Conservation (phyloP, 2,113 vertebrate genomes). For the Haemorhous mexicanus region DNA sequence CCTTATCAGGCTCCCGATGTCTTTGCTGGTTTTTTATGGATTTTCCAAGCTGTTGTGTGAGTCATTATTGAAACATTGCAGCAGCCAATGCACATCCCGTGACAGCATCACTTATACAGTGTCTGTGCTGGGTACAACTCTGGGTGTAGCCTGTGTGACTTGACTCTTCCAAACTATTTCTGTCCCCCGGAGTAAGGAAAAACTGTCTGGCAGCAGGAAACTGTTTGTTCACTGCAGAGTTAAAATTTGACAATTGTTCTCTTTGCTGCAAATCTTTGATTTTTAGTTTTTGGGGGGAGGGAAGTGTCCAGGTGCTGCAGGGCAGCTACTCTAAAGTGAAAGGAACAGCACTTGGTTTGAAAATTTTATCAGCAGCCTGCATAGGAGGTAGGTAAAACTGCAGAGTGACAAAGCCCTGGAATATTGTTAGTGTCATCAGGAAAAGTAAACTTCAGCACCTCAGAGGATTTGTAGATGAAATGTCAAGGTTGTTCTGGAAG, state of each 20-base stretch:
- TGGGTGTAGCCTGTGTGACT: slow-evolving; percentile 35
- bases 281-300: neutral
- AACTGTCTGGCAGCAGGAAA: neutral
- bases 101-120: slow-evolving; percentile 52
- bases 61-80: slow-evolving; percentile 65
- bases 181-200: neutral
- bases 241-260: neutral
- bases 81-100: slow-evolving; percentile 42
- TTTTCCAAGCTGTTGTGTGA: slow-evolving; percentile 61
- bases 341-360: neutral
- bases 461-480: neutral
- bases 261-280: neutral
- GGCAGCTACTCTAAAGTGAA: neutral
- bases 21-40: slow-evolving; percentile 25
- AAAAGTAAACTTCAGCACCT: neutral
- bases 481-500: neutral
- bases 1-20: slow-evolving; percentile 23
- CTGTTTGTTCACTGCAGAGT: slow-evolving; percentile 11
- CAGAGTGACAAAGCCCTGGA: neutral
- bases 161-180: slow-evolving; percentile 15
- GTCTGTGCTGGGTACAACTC: slow-evolving; percentile 10
- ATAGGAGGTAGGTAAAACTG: neutral
- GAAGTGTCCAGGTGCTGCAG: neutral
- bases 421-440: neutral
- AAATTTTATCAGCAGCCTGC: neutral